Percentiles rank a stretch among this genome's conserved stretches.
Conservation (phyloP, 2,888 invertebrate genomes). For the Opisthograptis luteolata region DNA sequence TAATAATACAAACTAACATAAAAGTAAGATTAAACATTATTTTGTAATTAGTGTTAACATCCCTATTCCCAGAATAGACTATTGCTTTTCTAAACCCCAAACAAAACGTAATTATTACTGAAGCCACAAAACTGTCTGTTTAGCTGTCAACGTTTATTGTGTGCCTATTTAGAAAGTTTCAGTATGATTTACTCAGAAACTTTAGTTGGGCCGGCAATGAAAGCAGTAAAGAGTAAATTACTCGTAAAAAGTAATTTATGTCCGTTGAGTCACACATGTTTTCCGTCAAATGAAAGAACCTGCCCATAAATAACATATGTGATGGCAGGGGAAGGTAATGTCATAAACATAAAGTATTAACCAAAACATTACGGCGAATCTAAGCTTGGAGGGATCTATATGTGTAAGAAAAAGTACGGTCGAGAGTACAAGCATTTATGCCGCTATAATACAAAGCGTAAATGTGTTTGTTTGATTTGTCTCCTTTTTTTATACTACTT, state of each 20-base stretch:
- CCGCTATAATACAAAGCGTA: too few species aligned
- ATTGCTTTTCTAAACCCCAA: not conserved
- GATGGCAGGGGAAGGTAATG: conserved; percentile 7
- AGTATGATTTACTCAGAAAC: conserved; percentile 19
- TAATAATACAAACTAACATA: too few species aligned
- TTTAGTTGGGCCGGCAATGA: conserved; percentile 16
- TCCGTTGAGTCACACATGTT: conserved; percentile 14
- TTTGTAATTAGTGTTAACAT: too few species aligned
- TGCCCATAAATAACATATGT: conserved; percentile 10
- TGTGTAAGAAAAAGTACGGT: too few species aligned
- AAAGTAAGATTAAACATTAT: too few species aligned
- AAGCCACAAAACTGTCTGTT: not conserved
- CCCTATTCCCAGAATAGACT: too few species aligned
- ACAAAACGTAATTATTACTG: not conserved
- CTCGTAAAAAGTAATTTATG: conserved; percentile 28
- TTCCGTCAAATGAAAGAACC: conserved; percentile 6
- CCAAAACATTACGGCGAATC: not conserved
- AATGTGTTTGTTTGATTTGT: too few species aligned
- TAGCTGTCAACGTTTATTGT: conserved; percentile 8
- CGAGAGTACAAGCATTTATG: too few species aligned
- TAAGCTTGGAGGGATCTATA: not conserved
- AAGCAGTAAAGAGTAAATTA: conserved; percentile 25
- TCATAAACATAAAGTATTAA: conserved; percentile 8
- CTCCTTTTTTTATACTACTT: too few species aligned
- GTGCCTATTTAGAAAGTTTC: conserved; percentile 9